A percentile compares a stretch with the other conserved stretches of the same genome.
Evolutionary conservation across 2,113 vertebrate species (phyloP).

Genomic region (Micromys minutus): DNA sequence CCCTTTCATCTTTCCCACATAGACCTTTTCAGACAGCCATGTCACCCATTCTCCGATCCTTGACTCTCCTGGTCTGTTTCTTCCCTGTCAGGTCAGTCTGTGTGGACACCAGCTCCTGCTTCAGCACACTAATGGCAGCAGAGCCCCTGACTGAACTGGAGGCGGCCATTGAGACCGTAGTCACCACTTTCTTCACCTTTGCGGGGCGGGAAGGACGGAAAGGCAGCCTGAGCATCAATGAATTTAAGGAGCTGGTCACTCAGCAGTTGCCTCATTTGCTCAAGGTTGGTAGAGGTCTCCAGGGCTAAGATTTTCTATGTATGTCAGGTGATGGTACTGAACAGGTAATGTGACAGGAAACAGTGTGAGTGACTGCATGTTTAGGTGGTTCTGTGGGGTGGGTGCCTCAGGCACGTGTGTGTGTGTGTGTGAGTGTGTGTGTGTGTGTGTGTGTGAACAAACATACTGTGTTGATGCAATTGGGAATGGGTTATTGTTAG

Average conservation of each 20-base stretch:
- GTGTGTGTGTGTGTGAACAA: background rate
- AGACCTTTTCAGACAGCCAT: background rate
- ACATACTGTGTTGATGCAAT: background rate
- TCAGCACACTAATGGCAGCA: conserved; percentile 74
- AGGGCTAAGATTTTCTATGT: background rate
- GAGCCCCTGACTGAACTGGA: conserved; percentile 83
- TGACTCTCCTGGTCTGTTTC: background rate
- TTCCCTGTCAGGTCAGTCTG: background rate
- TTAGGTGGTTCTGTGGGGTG: background rate
- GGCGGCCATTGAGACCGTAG: conserved; percentile 80
- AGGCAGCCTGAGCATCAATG: conserved; percentile 71
- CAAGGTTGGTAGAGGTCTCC: conserved; percentile 79
- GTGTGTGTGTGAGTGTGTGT: background rate
- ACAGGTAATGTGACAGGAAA: background rate
- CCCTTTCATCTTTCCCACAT: background rate
- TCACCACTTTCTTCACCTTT: conserved; percentile 77
- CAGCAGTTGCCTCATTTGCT: conserved; percentile 84
- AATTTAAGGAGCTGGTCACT: conserved; percentile 83
- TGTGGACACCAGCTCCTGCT: background rate
- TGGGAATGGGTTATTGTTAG: background rate
- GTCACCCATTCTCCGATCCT: background rate
- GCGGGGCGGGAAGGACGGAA: conserved; percentile 77
- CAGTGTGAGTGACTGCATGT: background rate
- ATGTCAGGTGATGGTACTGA: background rate
- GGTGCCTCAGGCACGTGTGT: too few relatives aligned